Base-by-base conservation (phyloP, 2,797 vertebrate species). In the Coracias cyanogaster region DNA sequence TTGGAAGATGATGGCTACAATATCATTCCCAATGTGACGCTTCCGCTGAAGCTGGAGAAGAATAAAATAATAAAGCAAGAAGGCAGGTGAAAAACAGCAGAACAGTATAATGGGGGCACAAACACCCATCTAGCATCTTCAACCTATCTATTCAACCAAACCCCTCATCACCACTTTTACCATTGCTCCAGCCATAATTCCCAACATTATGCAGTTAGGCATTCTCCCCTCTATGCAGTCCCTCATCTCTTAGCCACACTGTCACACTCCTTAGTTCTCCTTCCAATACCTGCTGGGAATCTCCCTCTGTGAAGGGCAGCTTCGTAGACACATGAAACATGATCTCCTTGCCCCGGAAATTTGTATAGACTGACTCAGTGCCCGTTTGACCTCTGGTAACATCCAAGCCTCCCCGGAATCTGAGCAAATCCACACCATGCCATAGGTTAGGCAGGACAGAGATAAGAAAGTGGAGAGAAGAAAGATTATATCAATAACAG, bases 251-350 rank as follows among this genome's bases (percentile, higher is more conserved):
- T n/a, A 57, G 22, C 25, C 67, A 61, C 2, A 0, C 45, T 48
- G 33, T 10, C 71, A 15, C 24, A 80, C 55, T 71, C 43, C 28
- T 76, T 43, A 51, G 4, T 58, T 58, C 31, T 62, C 48, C 57
- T 48, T 61, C 31, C 37, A 25, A 14, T 96, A 99, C 99, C 98
- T 99, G 99, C 96, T 99, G 99, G 19, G 98, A 97, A 95, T 99
- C 99, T n/a, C 99, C 98, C 17, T 99, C 98, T 61, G 99, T 99
- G 97, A 98, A 99, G 15, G 99, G 99, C 87, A 99, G 98, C 94
- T 99, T 99, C 22, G 99, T 99, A 89, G 98, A 98, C 6, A 99
- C 98, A n/a, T 99, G 99, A 94, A 99, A 99, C 98, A 99, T 99
- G 90, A 99, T 98, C 97, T 99, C 98, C 95, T 99, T 98, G 7